Evolutionary conservation across 2,888 invertebrate species (phyloP).

Genomic region (Neoitamus cyanurus): DNA sequence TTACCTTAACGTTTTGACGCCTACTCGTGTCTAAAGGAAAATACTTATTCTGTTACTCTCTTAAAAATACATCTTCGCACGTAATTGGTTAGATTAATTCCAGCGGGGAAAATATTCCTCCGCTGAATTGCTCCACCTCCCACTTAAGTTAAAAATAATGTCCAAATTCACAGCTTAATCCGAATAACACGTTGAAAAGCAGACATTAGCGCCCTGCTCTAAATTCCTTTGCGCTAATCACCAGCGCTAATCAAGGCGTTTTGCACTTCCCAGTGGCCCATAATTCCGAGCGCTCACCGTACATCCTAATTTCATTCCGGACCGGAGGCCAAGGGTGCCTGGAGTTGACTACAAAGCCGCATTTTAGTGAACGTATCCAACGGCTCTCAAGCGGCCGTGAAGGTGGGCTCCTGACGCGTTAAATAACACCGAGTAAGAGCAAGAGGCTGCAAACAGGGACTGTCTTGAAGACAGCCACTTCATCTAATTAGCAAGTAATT

Average conservation of each 20-base stretch:
- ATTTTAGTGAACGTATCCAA: neutral
- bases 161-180: neutral
- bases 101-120: neutral
- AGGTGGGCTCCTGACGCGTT: neutral
- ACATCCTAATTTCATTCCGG: neutral
- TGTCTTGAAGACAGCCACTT: neutral
- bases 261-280: neutral
- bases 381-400: neutral
- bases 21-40: neutral
- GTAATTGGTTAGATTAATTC: neutral
- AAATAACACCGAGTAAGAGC: neutral
- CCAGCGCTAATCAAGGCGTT: conserved; percentile 23
- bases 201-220: neutral
- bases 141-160: neutral
- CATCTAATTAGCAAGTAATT: conserved; percentile 46
- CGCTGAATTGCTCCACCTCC: neutral
- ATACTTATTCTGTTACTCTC: too few species aligned
- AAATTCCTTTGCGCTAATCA: conserved; percentile 2
- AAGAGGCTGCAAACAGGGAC: neutral
- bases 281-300: neutral
- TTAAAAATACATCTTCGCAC: neutral
- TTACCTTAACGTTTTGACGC: too few species aligned
- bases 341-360: neutral
- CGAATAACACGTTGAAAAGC: neutral
- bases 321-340: neutral